Conservation (phyloP, 2,797 vertebrate genomes). For the Falco berigora region DNA sequence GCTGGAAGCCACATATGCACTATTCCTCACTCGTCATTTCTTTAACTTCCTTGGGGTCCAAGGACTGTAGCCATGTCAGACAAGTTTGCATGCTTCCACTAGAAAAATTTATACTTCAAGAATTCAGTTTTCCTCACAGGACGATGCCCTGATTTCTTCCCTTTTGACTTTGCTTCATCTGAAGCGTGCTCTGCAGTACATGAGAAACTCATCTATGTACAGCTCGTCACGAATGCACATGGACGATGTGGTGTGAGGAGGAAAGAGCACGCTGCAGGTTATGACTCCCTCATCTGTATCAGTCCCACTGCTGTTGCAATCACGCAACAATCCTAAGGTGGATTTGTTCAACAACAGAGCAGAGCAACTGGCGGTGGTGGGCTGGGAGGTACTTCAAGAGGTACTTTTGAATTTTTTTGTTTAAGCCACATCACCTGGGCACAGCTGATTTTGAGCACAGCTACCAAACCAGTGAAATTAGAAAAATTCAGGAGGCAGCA, state of each 20-base stretch:
- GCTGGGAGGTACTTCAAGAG: background rate
- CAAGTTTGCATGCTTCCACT: background rate
- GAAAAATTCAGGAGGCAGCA: background rate
- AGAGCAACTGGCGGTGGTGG: background rate
- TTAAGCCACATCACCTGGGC: background rate
- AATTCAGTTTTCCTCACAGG: background rate
- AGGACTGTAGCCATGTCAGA: background rate
- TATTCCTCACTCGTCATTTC: fast-evolving
- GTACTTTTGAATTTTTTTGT: background rate
- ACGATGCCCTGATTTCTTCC: background rate
- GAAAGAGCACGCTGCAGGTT: fast-evolving
- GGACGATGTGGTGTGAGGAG: fast-evolving
- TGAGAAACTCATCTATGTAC: background rate
- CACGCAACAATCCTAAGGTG: background rate
- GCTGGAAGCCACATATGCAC: background rate
- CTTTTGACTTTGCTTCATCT: background rate
- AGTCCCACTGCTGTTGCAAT: background rate
- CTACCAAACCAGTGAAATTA: background rate
- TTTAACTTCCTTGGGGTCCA: background rate
- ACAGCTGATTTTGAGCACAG: background rate
- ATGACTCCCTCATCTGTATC: background rate
- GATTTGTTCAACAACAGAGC: background rate
- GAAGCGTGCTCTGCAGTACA: background rate
- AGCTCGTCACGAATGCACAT: background rate
- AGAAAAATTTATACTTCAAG: background rate